These are phyloP conservation scores for Gnathonemus echidnorhynchus DNA, from an alignment of 2,113 vertebrate genomes.

Conservation along the genomic window DNA sequence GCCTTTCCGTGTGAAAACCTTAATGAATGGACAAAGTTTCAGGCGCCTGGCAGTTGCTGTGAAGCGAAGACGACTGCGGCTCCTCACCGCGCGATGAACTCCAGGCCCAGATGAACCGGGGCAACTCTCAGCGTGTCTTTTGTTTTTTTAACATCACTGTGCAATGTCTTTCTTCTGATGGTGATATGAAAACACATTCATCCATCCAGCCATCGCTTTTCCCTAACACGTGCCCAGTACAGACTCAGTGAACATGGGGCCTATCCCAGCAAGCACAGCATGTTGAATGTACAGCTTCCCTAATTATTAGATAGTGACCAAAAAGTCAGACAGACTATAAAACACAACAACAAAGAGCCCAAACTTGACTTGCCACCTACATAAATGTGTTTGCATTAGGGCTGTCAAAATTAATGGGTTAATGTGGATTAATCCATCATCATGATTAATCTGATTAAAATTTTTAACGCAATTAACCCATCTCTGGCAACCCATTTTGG, in stretches of 20 bases:
- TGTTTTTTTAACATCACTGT: conserved; percentile 18
- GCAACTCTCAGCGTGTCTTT: conserved; percentile 18
- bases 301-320: neutral
- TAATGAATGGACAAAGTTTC: conserved; percentile 46
- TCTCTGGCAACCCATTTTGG: no score
- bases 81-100: conserved; percentile 28
- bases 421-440: no score
- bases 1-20: conserved; percentile 48
- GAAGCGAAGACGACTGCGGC: conserved; percentile 34
- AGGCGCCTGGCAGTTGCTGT: conserved; percentile 44
- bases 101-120: conserved; percentile 33
- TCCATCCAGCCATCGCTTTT: neutral
- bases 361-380: neutral
- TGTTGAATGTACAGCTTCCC: neutral
- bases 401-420: no score
- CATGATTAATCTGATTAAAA: no score
- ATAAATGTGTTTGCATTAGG: neutral
- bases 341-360: neutral
- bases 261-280: neutral
- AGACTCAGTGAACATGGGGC: neutral
- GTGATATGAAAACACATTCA: neutral
- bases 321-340: neutral
- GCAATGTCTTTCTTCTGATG: neutral
- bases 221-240: neutral
- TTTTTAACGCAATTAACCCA: no score